Evolutionary conservation across 2,888 invertebrate species (phyloP).

Genomic region (Caenorhabditis doughertyi): DNA sequence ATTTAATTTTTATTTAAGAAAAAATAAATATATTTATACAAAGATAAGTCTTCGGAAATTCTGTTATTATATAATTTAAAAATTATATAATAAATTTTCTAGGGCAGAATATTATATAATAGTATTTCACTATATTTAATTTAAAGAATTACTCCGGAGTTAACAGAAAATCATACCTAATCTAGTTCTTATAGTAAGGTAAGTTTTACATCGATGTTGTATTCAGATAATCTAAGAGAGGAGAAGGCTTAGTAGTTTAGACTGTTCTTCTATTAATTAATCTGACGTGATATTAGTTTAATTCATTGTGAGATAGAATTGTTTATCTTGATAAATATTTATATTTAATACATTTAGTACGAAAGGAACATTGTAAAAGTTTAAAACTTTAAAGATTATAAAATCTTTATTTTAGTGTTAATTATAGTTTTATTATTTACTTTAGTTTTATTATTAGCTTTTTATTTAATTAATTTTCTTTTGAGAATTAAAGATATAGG

Average conservation of each 20-base stretch:
- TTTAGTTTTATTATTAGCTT: constrained; percentile 68
- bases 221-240: constrained; percentile 73
- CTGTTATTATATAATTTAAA: constrained; percentile 66
- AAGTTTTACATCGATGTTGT: constrained; percentile 79
- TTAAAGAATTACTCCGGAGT: constrained; percentile 79
- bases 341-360: constrained; percentile 73
- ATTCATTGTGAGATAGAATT: constrained; percentile 79
- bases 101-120: constrained; percentile 78
- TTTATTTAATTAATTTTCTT: constrained; percentile 73
- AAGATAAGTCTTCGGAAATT: constrained; percentile 79
- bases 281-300: constrained; percentile 78
- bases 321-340: constrained; percentile 77
- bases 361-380: constrained; percentile 76
- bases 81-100: constrained; percentile 72
- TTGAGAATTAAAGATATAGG: constrained; percentile 69
- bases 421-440: constrained; percentile 69
- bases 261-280: constrained; percentile 78
- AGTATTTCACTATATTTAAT: constrained; percentile 74
- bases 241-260: constrained; percentile 74
- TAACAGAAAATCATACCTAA: constrained; percentile 79
- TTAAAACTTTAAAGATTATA: constrained; percentile 70
- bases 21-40: constrained; percentile 74
- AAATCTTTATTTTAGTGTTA: constrained; percentile 68
- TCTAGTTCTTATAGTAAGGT: constrained; percentile 76
- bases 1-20: constrained; percentile 75